These are phyloP conservation scores for Trypoxylus dichotomus DNA, from an alignment of 1,140 invertebrate genomes.

Conservation along the genomic window DNA sequence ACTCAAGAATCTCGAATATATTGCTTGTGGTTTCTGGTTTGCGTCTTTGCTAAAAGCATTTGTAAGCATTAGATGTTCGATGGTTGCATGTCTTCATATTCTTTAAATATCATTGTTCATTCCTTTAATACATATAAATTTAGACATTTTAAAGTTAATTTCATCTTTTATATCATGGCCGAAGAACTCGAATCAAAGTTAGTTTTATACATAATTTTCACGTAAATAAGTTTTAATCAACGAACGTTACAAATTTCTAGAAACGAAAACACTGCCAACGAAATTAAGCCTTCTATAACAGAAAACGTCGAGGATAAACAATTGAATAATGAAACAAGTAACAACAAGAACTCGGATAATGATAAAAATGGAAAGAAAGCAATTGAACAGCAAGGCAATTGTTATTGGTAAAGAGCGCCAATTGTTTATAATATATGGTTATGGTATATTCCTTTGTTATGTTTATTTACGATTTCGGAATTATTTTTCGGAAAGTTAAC, in stretches of 20 bases:
- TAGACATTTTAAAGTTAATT: not conserved
- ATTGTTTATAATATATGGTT: constrained; percentile 26
- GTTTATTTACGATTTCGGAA: not conserved
- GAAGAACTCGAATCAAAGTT: constrained; percentile 26
- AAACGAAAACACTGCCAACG: constrained; percentile 16
- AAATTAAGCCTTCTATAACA: constrained; percentile 5
- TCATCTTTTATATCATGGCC: not conserved
- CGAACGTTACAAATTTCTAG: not conserved
- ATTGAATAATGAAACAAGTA: constrained; percentile 34
- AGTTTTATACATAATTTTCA: constrained; percentile 13
- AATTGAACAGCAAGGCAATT: constrained; percentile 37
- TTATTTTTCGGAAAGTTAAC: not conserved
- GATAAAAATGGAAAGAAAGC: constrained; percentile 38
- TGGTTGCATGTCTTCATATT: not conserved
- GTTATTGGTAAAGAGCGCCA: constrained; percentile 38
- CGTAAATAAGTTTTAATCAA: not conserved
- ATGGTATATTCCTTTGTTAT: constrained; percentile 29
- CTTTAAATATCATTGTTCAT: not conserved
- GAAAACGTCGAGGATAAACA: constrained; percentile 33
- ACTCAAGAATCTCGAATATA: not conserved
- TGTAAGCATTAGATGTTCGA: too few species aligned
- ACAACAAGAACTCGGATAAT: constrained; percentile 27
- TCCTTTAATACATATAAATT: not conserved
- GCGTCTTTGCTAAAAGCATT: not conserved
- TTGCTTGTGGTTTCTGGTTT: too few species aligned